Conservation (phyloP, 1,140 invertebrate species). For the Diorhabda elongata region DNA sequence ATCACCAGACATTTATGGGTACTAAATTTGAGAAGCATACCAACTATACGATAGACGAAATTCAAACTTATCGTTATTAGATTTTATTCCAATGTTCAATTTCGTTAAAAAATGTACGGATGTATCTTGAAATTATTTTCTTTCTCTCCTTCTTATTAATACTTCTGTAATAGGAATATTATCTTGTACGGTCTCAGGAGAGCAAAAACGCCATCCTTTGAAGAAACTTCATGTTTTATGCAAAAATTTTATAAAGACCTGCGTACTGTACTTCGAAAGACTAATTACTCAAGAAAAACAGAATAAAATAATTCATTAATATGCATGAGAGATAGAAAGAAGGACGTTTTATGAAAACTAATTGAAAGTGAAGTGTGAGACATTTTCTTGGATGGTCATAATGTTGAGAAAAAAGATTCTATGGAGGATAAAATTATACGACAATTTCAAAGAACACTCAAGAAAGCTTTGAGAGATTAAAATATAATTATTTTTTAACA, state of each 20-base stretch:
- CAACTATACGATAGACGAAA: too few relatives aligned
- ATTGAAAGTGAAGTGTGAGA: conserved; percentile 2
- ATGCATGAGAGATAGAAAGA: neutral
- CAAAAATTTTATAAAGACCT: conserved; percentile 1
- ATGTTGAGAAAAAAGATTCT: neutral
- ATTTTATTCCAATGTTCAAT: too few relatives aligned
- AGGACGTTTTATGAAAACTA: neutral
- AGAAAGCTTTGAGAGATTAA: too few relatives aligned
- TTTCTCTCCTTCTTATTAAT: too few relatives aligned
- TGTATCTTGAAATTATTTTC: too few relatives aligned
- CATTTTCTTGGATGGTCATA: neutral
- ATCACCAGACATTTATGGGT: too few relatives aligned
- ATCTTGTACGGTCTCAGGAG: too few relatives aligned
- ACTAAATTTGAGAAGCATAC: too few relatives aligned
- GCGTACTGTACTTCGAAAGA: neutral
- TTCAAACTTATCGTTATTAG: too few relatives aligned
- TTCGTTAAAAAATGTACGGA: too few relatives aligned
- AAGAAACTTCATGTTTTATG: conserved; percentile 3
- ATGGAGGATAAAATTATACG: neutral
- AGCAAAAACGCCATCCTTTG: neutral
- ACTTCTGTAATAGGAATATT: too few relatives aligned
- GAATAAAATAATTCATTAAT: conserved; percentile 3
- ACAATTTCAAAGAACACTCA: neutral
- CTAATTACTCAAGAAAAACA: neutral
- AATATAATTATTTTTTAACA: too few relatives aligned